phyloP scores from a whole-genome alignment of 1,140 invertebrate species.

The Heliconius eleuchia region DNA sequence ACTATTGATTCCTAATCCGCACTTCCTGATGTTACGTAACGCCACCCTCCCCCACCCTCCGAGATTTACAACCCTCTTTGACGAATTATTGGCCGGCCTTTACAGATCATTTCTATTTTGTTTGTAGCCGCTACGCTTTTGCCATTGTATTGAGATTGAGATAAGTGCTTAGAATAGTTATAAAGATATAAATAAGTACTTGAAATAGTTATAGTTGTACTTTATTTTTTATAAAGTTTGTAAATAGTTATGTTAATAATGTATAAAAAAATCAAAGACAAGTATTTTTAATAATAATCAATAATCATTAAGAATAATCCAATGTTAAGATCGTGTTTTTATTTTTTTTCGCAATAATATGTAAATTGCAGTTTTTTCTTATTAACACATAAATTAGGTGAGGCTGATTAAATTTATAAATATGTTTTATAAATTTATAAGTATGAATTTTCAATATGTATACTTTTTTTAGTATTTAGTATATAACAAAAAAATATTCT shows the following conservation, averaged over 20 bases:
- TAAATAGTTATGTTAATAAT: too few species aligned
- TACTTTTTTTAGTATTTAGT: too few species aligned
- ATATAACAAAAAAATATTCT: too few species aligned
- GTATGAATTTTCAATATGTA: too few species aligned
- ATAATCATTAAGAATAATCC: background rate
- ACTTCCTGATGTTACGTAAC: conserved; percentile 79
- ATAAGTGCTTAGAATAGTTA: background rate
- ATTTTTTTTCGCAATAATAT: background rate
- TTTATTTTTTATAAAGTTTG: background rate
- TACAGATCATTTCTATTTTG: conserved; percentile 51
- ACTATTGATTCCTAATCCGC: conserved; percentile 81
- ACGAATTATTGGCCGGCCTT: conserved; percentile 71
- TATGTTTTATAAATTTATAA: too few species aligned
- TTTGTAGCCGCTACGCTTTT: conserved; percentile 30
- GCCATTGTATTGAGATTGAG: background rate
- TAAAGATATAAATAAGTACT: background rate
- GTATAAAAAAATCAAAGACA: too few species aligned
- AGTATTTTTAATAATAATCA: too few species aligned
- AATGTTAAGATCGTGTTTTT: background rate
- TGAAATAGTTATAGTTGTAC: too few species aligned
- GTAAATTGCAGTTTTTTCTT: background rate
- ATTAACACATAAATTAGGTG: too few species aligned
- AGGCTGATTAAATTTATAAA: too few species aligned
- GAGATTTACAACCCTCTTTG: conserved; percentile 71
- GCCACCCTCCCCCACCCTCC: conserved; percentile 39